Percentiles rank a stretch among this genome's conserved stretches.
Conservation (phyloP, 2,797 vertebrate species). For the Rhadinocentrus ornatus region DNA sequence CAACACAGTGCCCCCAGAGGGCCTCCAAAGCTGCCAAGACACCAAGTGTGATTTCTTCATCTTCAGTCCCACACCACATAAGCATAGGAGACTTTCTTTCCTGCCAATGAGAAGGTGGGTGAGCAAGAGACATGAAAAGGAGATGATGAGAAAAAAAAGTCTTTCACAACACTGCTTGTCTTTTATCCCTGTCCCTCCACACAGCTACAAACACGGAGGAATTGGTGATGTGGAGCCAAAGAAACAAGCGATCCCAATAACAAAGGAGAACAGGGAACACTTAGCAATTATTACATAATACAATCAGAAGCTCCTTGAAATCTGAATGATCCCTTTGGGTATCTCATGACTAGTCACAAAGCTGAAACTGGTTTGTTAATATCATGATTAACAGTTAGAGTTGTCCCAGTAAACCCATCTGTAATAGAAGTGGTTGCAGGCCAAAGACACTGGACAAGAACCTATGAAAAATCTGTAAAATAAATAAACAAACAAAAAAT, state of each 20-base stretch:
- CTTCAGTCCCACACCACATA: conserved; percentile 61
- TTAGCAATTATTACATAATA: conserved; percentile 26
- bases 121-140: conserved; percentile 62
- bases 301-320: conserved; percentile 2
- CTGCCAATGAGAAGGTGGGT: conserved; percentile 76
- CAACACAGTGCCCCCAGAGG: conserved; percentile 60
- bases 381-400: no score
- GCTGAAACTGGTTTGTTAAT: neutral
- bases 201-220: conserved; percentile 45
- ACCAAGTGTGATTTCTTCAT: conserved; percentile 69
- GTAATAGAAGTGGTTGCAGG: neutral
- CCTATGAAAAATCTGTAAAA: neutral
- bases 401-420: neutral
- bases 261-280: conserved; percentile 20
- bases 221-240: conserved; percentile 59
- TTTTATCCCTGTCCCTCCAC: conserved; percentile 63
- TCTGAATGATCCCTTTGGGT: neutral
- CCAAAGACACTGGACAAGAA: neutral
- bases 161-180: conserved; percentile 30
- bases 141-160: conserved; percentile 37
- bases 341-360: neutral
- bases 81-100: conserved; percentile 67
- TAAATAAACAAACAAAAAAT: neutral
- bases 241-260: conserved; percentile 28
- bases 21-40: conserved; percentile 67